These are phyloP conservation scores for Bubo bubo DNA, from an alignment of 2,113 vertebrate genomes.

Conservation along the genomic window DNA sequence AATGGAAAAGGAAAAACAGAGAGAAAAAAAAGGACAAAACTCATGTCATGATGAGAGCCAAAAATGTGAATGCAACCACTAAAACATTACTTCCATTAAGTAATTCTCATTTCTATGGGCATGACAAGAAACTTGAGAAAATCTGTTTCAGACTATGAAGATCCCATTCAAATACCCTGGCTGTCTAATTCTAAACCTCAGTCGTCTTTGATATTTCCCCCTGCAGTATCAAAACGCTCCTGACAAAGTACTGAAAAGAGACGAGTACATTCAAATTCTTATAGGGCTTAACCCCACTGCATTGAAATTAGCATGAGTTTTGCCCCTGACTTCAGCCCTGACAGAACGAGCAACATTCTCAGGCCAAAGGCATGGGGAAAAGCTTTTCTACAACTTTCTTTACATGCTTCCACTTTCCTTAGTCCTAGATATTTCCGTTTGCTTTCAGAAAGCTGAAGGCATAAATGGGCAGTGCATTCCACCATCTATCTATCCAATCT, in stretches of 20 bases:
- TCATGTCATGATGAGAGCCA: not conserved
- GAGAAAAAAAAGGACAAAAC: not conserved
- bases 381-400: conserved; percentile 10
- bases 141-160: not conserved
- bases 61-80: not conserved
- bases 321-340: conserved; percentile 56
- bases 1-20: not conserved
- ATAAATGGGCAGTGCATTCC: fast-evolving
- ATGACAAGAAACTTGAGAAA: not conserved
- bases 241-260: conserved; percentile 30
- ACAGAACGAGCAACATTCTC: not conserved
- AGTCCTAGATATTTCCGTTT: not conserved
- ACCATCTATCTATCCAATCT: not conserved
- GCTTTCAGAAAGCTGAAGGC: not conserved
- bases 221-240: not conserved
- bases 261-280: conserved; percentile 16
- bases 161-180: not conserved
- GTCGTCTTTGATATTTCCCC: not conserved
- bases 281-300: not conserved
- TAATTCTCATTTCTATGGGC: not conserved
- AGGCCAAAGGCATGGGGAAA: not conserved
- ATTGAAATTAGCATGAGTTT: conserved; percentile 23
- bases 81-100: fast-evolving
- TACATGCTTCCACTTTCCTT: not conserved
- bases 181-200: not conserved